These are phyloP conservation scores for Diprion similis DNA, from an alignment of 1,140 invertebrate species.

Conservation along the genomic window DNA sequence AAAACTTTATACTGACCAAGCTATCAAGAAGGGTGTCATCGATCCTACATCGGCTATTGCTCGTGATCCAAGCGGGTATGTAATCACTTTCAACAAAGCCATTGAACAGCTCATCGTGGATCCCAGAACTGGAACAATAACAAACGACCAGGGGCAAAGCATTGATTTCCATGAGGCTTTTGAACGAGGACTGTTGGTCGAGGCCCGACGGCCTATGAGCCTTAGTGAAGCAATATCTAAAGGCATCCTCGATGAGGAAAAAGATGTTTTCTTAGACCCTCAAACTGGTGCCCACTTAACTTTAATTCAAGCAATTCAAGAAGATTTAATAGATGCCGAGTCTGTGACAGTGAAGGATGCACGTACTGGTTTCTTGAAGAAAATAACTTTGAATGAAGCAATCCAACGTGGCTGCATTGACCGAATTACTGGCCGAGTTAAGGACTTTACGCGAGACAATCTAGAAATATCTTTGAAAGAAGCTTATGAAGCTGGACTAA, in stretches of 20 bases:
- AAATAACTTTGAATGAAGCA: slow-evolving; percentile 78
- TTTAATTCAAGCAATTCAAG: slow-evolving; percentile 75
- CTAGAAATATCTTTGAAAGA: slow-evolving; percentile 77
- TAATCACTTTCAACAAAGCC: slow-evolving; percentile 83
- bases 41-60: slow-evolving; percentile 83
- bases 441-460: slow-evolving; percentile 69
- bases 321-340: slow-evolving; percentile 79
- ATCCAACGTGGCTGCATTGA: slow-evolving; percentile 78
- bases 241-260: slow-evolving; percentile 79
- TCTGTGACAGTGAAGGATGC: slow-evolving; percentile 87
- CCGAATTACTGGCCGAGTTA: slow-evolving; percentile 74
- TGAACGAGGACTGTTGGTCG: slow-evolving; percentile 81
- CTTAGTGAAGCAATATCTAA: slow-evolving; percentile 85
- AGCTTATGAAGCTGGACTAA: slow-evolving; percentile 80
- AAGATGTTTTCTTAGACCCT: slow-evolving; percentile 82
- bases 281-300: slow-evolving; percentile 77
- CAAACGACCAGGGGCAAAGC: slow-evolving; percentile 67
- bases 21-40: slow-evolving; percentile 80
- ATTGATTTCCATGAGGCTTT: slow-evolving; percentile 87
- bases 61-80: slow-evolving; percentile 65
- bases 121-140: slow-evolving; percentile 73
- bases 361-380: slow-evolving; percentile 75
- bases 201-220: slow-evolving; percentile 81
- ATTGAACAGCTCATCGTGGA: slow-evolving; percentile 82
- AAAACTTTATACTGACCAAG: slow-evolving; percentile 76